Evolutionary conservation across 2,888 invertebrate genomes (phyloP), one percentile per base, ranked within the genome.

Genomic region (Urechis unicinctus): DNA sequence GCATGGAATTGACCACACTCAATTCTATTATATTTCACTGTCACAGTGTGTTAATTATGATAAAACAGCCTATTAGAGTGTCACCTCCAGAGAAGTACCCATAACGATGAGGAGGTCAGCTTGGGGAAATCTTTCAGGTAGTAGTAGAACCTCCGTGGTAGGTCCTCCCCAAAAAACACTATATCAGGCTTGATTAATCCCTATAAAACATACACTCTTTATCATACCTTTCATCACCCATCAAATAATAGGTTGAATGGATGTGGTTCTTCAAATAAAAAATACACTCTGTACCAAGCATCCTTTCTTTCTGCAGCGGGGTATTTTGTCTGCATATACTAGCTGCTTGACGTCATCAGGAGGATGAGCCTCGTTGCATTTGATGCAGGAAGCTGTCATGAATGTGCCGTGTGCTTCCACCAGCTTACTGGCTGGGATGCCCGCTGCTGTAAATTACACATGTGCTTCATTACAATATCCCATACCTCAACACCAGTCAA

Each of bases 91-190:
- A 2, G 61, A 61, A 5, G 61, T 58, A 25, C 61, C 61, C 58
- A 61, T 58, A 25, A 61, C 55, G n/a, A 61, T 28, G 4, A 61
- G 44, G 5, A 61, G 47, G 29, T 61, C 61, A 1, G 61, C 60
- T 26, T 56, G 52, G 58, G 58, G 50, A 61, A 55, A 28, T 61
- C 61, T 22, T 36, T 52, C 47, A 51, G 22, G 29, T 52, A 56
- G 17, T 56, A 51, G 52, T 50, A 56, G 50, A 61, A 61, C 3
- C 60, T 22, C 9, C 21, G 13, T 1, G 60, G 60, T 24, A 61
- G 42, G 43, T 56, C 50, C 46, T 61, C 61, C 26, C 61, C 61
- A 52, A 61, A 61, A 46, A 61, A 61, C 49, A 61, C 61, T 42
- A 61, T 61, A 25, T 60, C 58, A n/a, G 61, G 61, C 28, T 61